These are phyloP conservation scores for Drosophila fulvimacula DNA, from an alignment of 2,888 invertebrate species.

Conservation along the genomic window DNA sequence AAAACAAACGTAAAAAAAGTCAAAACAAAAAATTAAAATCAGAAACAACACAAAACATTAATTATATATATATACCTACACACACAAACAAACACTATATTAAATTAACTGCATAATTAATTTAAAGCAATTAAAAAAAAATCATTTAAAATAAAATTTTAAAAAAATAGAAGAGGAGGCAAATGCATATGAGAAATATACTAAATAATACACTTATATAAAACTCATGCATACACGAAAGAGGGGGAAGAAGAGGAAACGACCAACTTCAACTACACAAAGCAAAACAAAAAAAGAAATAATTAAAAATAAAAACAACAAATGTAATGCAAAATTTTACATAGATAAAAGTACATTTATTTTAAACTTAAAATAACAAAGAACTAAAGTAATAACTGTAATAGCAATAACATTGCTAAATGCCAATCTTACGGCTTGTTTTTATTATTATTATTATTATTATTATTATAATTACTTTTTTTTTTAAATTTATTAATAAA, in stretches of 20 bases:
- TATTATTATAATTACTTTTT: conserved; percentile 38
- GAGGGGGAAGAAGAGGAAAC: conserved; percentile 5
- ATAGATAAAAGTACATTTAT: conserved; percentile 72
- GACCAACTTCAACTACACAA: conserved; percentile 7
- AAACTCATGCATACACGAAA: conserved; percentile 43
- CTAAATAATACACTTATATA: conserved; percentile 34
- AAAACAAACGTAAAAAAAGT: conserved; percentile 10
- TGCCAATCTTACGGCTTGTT: conserved; percentile 58
- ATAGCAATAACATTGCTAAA: conserved; percentile 62
- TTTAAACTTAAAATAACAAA: conserved; percentile 63
- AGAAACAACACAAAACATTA: conserved; percentile 21
- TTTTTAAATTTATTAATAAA: conserved; percentile 54
- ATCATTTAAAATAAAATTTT: conserved; percentile 22
- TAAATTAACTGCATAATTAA: conserved; percentile 45
- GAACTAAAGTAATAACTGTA: conserved; percentile 58
- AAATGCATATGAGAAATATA: conserved; percentile 23
- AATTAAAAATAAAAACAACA: conserved; percentile 10
- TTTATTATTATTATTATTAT: conserved; percentile 66
- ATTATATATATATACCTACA: conserved; percentile 1
- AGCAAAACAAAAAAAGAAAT: conserved; percentile 4
- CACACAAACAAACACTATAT: conserved; percentile 18
- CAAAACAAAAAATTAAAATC: conserved; percentile 17
- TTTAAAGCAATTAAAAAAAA: conserved; percentile 44
- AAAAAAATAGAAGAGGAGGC: conserved; percentile 1
- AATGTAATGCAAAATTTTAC: conserved; percentile 63